Base-by-base conservation (phyloP, 2,797 vertebrate species). In the Acanthurus leucopareius region DNA sequence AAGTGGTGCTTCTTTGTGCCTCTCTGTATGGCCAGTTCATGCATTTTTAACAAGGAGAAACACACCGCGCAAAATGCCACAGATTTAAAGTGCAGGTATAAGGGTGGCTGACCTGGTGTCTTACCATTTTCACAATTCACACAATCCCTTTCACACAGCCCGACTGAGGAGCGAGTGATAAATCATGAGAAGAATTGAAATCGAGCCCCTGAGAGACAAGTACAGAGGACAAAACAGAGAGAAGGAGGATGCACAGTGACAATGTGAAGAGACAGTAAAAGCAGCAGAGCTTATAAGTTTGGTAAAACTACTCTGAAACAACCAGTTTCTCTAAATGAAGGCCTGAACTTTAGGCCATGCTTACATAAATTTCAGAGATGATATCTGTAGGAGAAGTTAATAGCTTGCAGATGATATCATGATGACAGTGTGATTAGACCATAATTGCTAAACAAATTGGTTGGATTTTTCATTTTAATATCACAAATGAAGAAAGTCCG, bases 1-100 rank as follows among this genome's bases (percentile, higher is more conserved):
- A 70, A 68, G 76, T 10, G 14, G 25, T 57, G 67, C 83, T 87
- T 70, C 74, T 80, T 16, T 2, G 80, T 84, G 85, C 42, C 57
- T 87, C 74, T 86, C 74, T 49, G 64, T 54, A 62, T 78, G 52
- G 82, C 69, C 6, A 20, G 15, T 49, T 93, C 88, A 92, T 93
- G 48, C 71, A 91, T 93, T 88, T 91, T 93, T 91, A 90, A 92
- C 22, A 69, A 44, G 57, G 53, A 70, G 77, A 74, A 84, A 88
- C 79, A 87, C 79, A 67, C 56, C 0, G 47, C 78, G 91, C 90
- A 90, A 90, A 93, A 93, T 86, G 89, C 77, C 22, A 70, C 5
- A 0, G 82, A 82, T 80, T 85, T 69, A 86, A 84, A 87, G 77
- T 38, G 85, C 84, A 82, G 74, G 67, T 82, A 67, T 60, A 49